phyloP scores from a whole-genome alignment of 2,113 vertebrate species.

The Gyps fulvus region DNA sequence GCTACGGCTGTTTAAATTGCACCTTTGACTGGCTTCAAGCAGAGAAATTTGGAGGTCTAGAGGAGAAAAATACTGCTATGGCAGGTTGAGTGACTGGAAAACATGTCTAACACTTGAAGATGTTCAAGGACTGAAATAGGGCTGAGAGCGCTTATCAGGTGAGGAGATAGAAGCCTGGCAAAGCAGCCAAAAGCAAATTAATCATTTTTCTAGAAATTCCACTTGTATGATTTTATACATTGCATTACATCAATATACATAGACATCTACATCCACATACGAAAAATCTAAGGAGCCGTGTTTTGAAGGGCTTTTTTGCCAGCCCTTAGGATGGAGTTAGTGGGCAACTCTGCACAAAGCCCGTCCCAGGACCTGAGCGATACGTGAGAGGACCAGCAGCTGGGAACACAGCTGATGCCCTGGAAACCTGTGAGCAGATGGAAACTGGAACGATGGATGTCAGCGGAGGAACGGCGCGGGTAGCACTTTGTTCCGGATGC shows the following conservation, averaged over 20 bases:
- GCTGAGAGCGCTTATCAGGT: background rate
- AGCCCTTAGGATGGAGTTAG: background rate
- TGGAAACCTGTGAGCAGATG: background rate
- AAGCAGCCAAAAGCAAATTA: background rate
- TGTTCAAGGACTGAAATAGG: background rate
- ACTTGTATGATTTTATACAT: background rate
- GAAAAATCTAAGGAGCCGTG: background rate
- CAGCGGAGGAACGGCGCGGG: background rate
- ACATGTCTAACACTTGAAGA: background rate
- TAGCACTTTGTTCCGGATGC: constrained; percentile 19
- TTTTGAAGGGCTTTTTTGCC: background rate
- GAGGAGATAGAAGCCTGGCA: background rate
- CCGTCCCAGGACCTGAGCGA: background rate
- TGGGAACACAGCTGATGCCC: background rate
- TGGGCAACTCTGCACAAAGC: background rate
- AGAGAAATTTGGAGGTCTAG: background rate
- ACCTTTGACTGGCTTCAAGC: background rate
- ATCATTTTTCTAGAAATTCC: background rate
- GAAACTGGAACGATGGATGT: background rate
- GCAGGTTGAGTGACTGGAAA: background rate
- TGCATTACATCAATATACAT: background rate
- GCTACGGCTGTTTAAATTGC: background rate
- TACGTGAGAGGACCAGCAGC: background rate
- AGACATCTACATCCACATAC: background rate
- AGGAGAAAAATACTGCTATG: background rate